Base-by-base conservation (phyloP, 2,797 vertebrate species). In the Simalia tracyae region DNA sequence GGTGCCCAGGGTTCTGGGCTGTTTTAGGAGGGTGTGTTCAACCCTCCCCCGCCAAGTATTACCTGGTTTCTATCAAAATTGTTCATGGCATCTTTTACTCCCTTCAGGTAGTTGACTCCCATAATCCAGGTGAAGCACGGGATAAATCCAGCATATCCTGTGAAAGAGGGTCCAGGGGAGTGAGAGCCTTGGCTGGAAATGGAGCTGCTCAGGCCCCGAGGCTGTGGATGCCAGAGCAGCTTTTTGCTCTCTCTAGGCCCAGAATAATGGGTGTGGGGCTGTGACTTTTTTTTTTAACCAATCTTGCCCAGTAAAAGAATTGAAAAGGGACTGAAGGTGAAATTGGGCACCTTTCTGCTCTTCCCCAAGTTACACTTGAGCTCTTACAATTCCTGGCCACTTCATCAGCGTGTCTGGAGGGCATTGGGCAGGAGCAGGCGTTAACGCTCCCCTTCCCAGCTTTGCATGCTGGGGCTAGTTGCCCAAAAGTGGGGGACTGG, bases 61-160 rank as follows among this genome's bases (percentile, higher is more conserved):
- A 97, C 97, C 97, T 98, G 98, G 1, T 46, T 86, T 2, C 2
- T 93, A 87, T 97, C 96, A 10, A 97, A 98, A 1, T 97, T 95
- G 0, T 92, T 84, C 96, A 97, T 96, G 0, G 97, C 97, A 31
- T 96, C 95, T 64, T 90, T 97, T 89, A 97, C 96, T 0, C 88
- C 90, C 0, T 61, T 86, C 0, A 86, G 6, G 87, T 97, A 98
- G 42, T 88, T 96, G 26, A 94, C 2, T 0, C 97, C 96, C 0
- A 90, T 11, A 0, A 93, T 59, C 95, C 96, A 96, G 1, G 60
- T 8, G 76, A 96, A 86, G 10, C 63, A 63, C 5, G 97, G 98
- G 56, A 98, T 90, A 15, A 94, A 98, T 12, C 97, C 98, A 0
- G 97, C 0, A 0, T 98, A 98, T 0, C 97, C 98, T 98, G 85